Evolutionary conservation across 2,113 vertebrate genomes (phyloP), one percentile per base, ranked within the genome.

Genomic region (Rostratula benghalensis): DNA sequence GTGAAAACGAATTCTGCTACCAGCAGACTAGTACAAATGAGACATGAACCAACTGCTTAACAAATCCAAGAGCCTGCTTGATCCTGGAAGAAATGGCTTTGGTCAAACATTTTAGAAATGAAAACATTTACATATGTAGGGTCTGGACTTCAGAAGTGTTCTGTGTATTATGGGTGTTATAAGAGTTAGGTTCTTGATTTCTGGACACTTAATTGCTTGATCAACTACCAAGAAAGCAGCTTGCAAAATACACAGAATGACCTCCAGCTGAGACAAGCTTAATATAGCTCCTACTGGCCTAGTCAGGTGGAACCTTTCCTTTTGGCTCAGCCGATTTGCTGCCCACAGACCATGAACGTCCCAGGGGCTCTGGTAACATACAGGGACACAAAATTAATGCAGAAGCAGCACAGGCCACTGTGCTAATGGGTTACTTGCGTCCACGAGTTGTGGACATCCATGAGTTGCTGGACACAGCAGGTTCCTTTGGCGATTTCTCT

Each of bases 301-400:
- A 94, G 95, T 93, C 96, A 97, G 94, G 94, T 96, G 95, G 95
- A 97, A 96, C 96, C 91, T 85, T 96, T 54, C 33, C 74, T 96
- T 95, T 97, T 96, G 95, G 96, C 95, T 96, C 96, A 96, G 91
- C 94, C 2, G 13, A 93, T 97, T 96, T 94, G 95, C 96, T 96
- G 95, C 95, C 91, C 59, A 94, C 74, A 91, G 96, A 96, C 95
- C 96, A 94, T 96, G 96, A 96, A 96, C 89, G 87, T 95, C 93
- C 93, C 74, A 91, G 87, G 83, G 74, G 88, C 94, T 92, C 90
- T 95, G 88, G 63, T 87, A 94, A 84, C 71, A 65, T 35, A 71
- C 57, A 76, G 92, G 94, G 61, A 87, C 78, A 63, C 67, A 80
- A 50, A 85, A 94, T 89, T 82, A 89, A 79, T 85, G 89, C 23